Evolutionary conservation across 1,140 invertebrate genomes (phyloP).

Genomic region (Spodoptera frugiperda): DNA sequence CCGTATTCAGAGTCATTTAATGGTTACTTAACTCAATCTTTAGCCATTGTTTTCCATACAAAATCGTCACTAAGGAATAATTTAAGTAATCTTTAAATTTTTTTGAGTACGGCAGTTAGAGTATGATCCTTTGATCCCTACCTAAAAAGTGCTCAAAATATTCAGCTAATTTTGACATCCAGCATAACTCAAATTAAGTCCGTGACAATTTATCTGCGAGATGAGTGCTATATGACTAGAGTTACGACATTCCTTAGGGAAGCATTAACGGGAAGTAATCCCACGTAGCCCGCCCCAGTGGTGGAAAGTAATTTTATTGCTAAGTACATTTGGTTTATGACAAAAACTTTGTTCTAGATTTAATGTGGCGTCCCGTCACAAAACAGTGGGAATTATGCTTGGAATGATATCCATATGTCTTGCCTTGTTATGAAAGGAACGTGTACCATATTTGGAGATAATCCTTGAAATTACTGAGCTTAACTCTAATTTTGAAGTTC

Average conservation of each 20-base stretch:
- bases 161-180: background rate
- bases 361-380: background rate
- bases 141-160: background rate
- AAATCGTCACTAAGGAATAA: too few relatives aligned
- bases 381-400: background rate
- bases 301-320: slow-evolving; percentile 38
- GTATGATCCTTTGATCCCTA: background rate
- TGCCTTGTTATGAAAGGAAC: slow-evolving; percentile 46
- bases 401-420: slow-evolving; percentile 13
- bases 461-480: background rate
- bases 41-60: too few relatives aligned
- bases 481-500: background rate
- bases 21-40: too few relatives aligned
- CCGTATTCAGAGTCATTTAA: too few relatives aligned
- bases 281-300: background rate
- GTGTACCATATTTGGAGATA: slow-evolving; percentile 46
- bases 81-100: too few relatives aligned
- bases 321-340: slow-evolving; percentile 10
- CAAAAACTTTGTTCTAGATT: slow-evolving; percentile 21
- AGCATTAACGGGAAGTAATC: slow-evolving; percentile 41
- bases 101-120: too few relatives aligned
- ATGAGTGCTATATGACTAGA: slow-evolving; percentile 22
- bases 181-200: slow-evolving; percentile 24
- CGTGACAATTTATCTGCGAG: slow-evolving; percentile 32
- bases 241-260: slow-evolving; percentile 24